phyloP scores from a whole-genome alignment of 2,797 vertebrate species.

The Paratrypauchen microcephalus region DNA sequence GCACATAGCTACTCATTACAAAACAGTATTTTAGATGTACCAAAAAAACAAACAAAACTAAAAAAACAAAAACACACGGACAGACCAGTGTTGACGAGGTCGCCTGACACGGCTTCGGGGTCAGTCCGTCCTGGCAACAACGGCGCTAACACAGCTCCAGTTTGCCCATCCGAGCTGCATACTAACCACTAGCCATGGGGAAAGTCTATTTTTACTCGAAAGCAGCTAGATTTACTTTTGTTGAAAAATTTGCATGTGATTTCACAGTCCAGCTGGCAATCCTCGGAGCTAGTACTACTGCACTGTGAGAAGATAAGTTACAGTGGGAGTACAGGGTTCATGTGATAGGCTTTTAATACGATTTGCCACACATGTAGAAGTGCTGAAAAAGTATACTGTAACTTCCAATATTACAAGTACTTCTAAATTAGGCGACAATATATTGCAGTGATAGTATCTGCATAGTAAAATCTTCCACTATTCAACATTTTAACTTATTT shows the following conservation, averaged over 20 bases:
- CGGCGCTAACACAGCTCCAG: slow-evolving; percentile 8
- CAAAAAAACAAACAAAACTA: slow-evolving; percentile 44
- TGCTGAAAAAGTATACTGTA: background rate
- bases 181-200: background rate
- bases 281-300: background rate
- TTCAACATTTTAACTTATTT: too few relatives aligned
- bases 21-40: slow-evolving; percentile 42
- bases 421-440: background rate
- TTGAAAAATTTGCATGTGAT: background rate
- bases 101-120: slow-evolving; percentile 44
- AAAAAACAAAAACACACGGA: slow-evolving; percentile 42
- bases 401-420: background rate
- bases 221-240: background rate
- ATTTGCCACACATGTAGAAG: background rate
- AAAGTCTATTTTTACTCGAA: slow-evolving; percentile 6
- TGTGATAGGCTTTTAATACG: background rate
- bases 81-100: slow-evolving; percentile 56
- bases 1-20: slow-evolving; percentile 20
- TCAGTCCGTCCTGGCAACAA: slow-evolving; percentile 31
- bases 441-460: background rate
- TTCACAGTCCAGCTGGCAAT: background rate
- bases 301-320: background rate
- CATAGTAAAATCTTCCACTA: background rate
- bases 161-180: slow-evolving; percentile 14
- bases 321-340: background rate